phyloP scores from a whole-genome alignment of 2,888 invertebrate genomes.

The Synergus gifuensis region DNA sequence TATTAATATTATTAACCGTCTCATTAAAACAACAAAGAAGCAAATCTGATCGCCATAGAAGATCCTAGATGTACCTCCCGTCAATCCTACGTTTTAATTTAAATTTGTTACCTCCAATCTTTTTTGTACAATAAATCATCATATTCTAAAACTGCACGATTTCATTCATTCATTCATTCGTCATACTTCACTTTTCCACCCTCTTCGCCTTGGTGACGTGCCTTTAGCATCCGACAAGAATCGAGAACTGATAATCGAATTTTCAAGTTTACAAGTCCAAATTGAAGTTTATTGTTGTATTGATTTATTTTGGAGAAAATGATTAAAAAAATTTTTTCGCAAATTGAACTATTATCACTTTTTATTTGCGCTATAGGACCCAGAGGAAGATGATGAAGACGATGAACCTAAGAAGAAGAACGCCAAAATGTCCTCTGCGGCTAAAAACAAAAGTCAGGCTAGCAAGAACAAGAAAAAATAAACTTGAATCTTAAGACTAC shows the following conservation, averaged over 20 bases:
- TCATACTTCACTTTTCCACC: constrained; percentile 61
- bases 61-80: constrained; percentile 40
- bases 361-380: constrained; percentile 78
- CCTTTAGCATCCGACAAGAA: constrained; percentile 44
- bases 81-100: constrained; percentile 43
- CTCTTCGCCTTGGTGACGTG: constrained; percentile 65
- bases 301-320: constrained; percentile 4
- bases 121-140: constrained; percentile 70
- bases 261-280: neutral
- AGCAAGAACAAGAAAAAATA: constrained; percentile 77
- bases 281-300: neutral
- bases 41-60: constrained; percentile 40
- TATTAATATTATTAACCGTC: constrained; percentile 16
- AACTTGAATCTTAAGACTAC: constrained; percentile 61
- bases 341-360: constrained; percentile 57
- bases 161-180: constrained; percentile 62
- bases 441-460: constrained; percentile 84
- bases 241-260: constrained; percentile 13
- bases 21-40: constrained; percentile 22
- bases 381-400: constrained; percentile 86
- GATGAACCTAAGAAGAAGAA: constrained; percentile 90
- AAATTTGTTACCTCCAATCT: constrained; percentile 49
- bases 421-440: constrained; percentile 84
- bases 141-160: constrained; percentile 58
- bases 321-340: neutral